These are phyloP conservation scores for Tiliacea aurago DNA, from an alignment of 2,888 invertebrate species.

Conservation along the genomic window DNA sequence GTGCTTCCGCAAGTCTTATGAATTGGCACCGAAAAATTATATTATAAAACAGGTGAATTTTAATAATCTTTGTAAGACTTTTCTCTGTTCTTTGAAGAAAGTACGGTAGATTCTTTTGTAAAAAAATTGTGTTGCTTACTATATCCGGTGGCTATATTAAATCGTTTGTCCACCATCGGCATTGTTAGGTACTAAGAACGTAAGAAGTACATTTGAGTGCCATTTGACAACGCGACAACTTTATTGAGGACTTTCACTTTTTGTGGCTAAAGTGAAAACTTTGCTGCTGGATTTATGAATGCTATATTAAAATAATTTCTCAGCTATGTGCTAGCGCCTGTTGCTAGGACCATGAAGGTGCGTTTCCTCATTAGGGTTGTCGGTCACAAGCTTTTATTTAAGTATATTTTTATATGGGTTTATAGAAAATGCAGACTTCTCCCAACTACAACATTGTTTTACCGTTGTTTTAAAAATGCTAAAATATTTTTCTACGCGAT, in stretches of 20 bases:
- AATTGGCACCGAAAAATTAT: constrained; percentile 7
- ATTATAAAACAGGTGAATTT: neutral
- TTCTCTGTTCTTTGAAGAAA: constrained; percentile 10
- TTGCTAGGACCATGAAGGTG: constrained; percentile 26
- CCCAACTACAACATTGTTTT: constrained; percentile 75
- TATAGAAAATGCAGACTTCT: constrained; percentile 75
- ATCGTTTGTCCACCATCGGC: constrained; percentile 41
- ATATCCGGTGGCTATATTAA: constrained; percentile 37
- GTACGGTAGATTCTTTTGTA: constrained; percentile 12
- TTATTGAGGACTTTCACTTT: constrained; percentile 61
- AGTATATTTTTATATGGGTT: constrained; percentile 62
- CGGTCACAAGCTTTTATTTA: constrained; percentile 59
- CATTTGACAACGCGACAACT: constrained; percentile 78
- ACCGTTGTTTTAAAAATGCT: constrained; percentile 80
- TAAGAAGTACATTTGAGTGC: constrained; percentile 84
- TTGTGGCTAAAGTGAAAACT: constrained; percentile 50
- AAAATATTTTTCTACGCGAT: constrained; percentile 85
- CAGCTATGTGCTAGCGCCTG: constrained; percentile 18
- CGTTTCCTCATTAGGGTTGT: constrained; percentile 59
- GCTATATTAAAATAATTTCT: constrained; percentile 38
- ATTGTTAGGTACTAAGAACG: constrained; percentile 61
- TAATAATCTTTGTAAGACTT: neutral
- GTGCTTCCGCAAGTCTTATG: constrained; percentile 31
- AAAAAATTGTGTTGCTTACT: constrained; percentile 28
- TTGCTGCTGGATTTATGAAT: constrained; percentile 36